phyloP scores from a whole-genome alignment of 2,797 vertebrate genomes.

The Scomberomorus guttatus region DNA sequence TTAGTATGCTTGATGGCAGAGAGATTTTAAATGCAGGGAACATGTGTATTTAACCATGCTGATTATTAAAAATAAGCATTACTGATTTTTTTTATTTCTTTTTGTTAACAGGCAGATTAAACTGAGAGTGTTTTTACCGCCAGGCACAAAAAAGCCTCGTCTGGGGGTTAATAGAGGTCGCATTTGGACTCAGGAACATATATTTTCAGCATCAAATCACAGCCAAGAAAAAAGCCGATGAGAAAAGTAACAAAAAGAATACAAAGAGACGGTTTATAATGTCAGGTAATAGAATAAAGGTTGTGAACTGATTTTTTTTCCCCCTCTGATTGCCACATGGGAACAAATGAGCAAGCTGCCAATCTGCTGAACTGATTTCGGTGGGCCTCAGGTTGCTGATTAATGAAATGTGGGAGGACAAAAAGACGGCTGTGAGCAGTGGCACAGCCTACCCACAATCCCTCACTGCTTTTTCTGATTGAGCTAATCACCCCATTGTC shows the following conservation, averaged over 20 bases:
- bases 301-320: conserved; percentile 69
- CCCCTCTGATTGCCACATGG: conserved; percentile 74
- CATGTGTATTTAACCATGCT: conserved; percentile 14
- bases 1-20: conserved; percentile 21
- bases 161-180: conserved; percentile 72
- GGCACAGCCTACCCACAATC: conserved; percentile 74
- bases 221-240: conserved; percentile 8
- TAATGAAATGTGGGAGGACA: conserved; percentile 82
- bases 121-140: conserved; percentile 49
- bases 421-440: conserved; percentile 67
- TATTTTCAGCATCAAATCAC: conserved; percentile 43
- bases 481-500: conserved; percentile 85
- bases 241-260: conserved; percentile 50
- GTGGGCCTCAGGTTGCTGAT: conserved; percentile 79
- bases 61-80: conserved; percentile 28
- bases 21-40: conserved; percentile 23
- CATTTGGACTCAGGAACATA: conserved; percentile 27
- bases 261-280: conserved; percentile 67
- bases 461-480: conserved; percentile 80
- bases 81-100: conserved; percentile 4
- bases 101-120: conserved; percentile 45
- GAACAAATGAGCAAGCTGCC: conserved; percentile 78
- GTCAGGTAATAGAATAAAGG: conserved; percentile 69
- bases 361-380: conserved; percentile 77
- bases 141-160: background rate